These are phyloP conservation scores for Hippocampus mohnikei DNA, from an alignment of 2,113 vertebrate genomes.

Conservation along the genomic window DNA sequence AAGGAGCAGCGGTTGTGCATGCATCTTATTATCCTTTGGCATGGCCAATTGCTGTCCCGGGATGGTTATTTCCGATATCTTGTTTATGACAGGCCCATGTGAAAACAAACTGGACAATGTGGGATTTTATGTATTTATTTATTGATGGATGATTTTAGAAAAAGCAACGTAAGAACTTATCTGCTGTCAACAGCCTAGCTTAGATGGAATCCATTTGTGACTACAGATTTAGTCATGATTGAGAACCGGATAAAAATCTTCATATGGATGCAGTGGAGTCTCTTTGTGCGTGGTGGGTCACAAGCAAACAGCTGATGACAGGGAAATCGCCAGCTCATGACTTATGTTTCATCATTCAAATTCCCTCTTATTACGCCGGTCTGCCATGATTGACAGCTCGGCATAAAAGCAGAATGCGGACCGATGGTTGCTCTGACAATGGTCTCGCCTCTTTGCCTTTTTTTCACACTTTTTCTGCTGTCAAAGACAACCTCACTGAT, in stretches of 20 bases:
- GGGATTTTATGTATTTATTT: no score
- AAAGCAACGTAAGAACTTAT: background rate
- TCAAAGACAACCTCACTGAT: constrained; percentile 63
- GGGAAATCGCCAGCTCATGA: constrained; percentile 62
- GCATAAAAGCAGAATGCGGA: constrained; percentile 59
- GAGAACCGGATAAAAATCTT: constrained; percentile 61
- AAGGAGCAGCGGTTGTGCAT: no score
- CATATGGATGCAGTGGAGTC: constrained; percentile 56
- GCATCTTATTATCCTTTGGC: no score
- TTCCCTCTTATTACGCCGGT: constrained; percentile 56
- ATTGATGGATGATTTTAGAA: background rate
- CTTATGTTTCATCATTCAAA: constrained; percentile 72
- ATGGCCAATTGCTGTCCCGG: no score
- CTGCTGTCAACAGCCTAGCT: background rate
- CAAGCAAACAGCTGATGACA: constrained; percentile 58
- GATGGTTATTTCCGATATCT: no score
- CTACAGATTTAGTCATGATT: constrained; percentile 68
- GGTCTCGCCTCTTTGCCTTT: constrained; percentile 59
- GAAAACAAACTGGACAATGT: no score
- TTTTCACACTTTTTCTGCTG: constrained; percentile 60
- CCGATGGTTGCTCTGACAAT: constrained; percentile 68
- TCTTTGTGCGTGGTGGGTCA: constrained; percentile 46
- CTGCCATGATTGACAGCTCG: constrained; percentile 62
- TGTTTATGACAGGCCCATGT: no score
- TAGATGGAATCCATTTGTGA: constrained; percentile 64